phyloP scores from a whole-genome alignment of 2,888 invertebrate genomes.

The Drosophila ezoana region DNA sequence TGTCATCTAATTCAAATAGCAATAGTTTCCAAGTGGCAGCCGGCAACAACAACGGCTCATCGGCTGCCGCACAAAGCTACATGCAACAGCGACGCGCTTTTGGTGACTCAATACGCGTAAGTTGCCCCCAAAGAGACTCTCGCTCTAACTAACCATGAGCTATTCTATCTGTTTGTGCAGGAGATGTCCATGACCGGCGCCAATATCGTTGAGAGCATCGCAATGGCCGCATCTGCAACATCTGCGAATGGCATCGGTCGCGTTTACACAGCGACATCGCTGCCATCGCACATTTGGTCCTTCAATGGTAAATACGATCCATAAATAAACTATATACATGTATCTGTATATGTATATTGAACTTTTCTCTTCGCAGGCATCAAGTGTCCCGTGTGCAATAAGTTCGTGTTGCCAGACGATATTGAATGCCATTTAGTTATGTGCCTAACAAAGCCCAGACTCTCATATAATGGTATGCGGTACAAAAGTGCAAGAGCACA shows the following conservation, averaged over 20 bases:
- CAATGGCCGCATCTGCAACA: constrained; percentile 81
- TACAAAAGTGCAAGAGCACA: neutral
- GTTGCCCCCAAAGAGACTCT: constrained; percentile 19
- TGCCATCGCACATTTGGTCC: constrained; percentile 97
- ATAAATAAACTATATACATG: neutral
- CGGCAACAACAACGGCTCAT: constrained; percentile 73
- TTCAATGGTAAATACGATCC: constrained; percentile 90
- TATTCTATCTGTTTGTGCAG: constrained; percentile 38
- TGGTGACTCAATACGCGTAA: constrained; percentile 74
- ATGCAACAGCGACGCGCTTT: constrained; percentile 74
- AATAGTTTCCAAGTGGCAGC: constrained; percentile 60
- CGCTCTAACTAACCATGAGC: too few species aligned
- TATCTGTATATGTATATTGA: neutral
- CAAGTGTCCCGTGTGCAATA: constrained; percentile 99
- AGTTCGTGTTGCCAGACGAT: constrained; percentile 98
- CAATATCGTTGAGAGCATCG: constrained; percentile 83
- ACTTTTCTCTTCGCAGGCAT: constrained; percentile 89
- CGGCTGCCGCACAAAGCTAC: constrained; percentile 66
- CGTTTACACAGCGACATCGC: constrained; percentile 94
- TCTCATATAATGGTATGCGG: constrained; percentile 97
- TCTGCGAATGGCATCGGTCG: constrained; percentile 87
- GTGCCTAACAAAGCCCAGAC: constrained; percentile 99
- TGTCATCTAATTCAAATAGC: constrained; percentile 69
- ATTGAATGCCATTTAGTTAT: constrained; percentile 99
- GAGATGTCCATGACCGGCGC: constrained; percentile 81